phyloP scores from a whole-genome alignment of 2,113 vertebrate species.

The Caloenas nicobarica region DNA sequence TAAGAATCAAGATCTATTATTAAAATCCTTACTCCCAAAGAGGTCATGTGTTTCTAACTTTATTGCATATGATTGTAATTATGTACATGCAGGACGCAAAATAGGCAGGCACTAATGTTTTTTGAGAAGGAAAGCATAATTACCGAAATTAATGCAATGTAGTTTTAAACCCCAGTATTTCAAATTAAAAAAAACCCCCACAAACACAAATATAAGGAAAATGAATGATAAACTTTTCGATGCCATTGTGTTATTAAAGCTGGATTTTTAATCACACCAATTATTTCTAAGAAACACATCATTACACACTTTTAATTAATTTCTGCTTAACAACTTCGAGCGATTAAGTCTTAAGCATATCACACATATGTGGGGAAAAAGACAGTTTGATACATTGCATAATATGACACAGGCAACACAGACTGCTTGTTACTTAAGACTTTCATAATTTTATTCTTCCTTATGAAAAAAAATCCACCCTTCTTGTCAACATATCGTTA shows the following conservation, averaged over 20 bases:
- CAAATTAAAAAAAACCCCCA: neutral
- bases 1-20: neutral
- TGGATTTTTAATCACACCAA: conserved; percentile 22
- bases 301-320: conserved; percentile 17
- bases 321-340: conserved; percentile 23
- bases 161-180: neutral
- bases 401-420: neutral
- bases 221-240: neutral
- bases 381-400: neutral
- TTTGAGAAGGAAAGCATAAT: neutral
- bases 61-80: neutral
- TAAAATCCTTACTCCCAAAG: neutral
- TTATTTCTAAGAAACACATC: conserved; percentile 18
- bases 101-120: neutral
- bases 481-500: conserved; percentile 32
- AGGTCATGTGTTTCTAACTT: neutral
- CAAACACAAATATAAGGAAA: neutral
- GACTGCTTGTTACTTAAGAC: conserved; percentile 14
- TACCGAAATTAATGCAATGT: neutral
- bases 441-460: conserved; percentile 6
- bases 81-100: neutral
- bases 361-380: neutral
- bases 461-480: conserved; percentile 35
- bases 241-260: neutral
- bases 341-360: conserved; percentile 38